Evolutionary conservation across 2,113 vertebrate genomes (phyloP).

Genomic region (Myotis lucifugus): DNA sequence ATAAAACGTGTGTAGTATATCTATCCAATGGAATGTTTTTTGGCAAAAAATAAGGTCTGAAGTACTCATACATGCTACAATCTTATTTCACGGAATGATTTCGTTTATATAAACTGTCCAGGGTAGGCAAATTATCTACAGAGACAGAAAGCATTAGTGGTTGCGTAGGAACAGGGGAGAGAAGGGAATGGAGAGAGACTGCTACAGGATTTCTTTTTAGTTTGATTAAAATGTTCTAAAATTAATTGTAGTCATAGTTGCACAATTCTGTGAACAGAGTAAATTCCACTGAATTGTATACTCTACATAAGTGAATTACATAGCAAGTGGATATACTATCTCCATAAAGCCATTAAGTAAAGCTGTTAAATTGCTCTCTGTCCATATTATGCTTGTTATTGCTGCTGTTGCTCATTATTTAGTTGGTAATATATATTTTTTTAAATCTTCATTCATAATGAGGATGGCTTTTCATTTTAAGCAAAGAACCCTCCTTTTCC

Average conservation of each 20-base stretch:
- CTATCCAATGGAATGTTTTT: background rate
- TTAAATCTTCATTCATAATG: background rate
- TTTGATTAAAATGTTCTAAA: background rate
- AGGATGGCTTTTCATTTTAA: constrained; percentile 19
- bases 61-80: background rate
- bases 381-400: background rate
- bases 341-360: background rate
- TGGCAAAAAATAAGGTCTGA: background rate
- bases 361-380: background rate
- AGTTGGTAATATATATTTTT: background rate
- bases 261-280: background rate
- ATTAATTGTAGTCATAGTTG: background rate
- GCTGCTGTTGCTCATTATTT: background rate
- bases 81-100: background rate
- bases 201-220: background rate
- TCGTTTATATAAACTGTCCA: background rate
- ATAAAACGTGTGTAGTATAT: background rate
- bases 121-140: background rate
- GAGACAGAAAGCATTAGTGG: background rate
- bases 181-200: background rate
- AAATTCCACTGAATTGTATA: background rate
- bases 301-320: background rate
- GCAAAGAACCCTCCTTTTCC: constrained; percentile 7
- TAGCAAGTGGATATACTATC: background rate
- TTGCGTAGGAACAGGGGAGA: background rate